Percentiles rank a stretch among this genome's conserved stretches.
These are phyloP conservation scores for Copidosoma aretas DNA, from an alignment of 2,888 invertebrate species.

Conservation along the genomic window DNA sequence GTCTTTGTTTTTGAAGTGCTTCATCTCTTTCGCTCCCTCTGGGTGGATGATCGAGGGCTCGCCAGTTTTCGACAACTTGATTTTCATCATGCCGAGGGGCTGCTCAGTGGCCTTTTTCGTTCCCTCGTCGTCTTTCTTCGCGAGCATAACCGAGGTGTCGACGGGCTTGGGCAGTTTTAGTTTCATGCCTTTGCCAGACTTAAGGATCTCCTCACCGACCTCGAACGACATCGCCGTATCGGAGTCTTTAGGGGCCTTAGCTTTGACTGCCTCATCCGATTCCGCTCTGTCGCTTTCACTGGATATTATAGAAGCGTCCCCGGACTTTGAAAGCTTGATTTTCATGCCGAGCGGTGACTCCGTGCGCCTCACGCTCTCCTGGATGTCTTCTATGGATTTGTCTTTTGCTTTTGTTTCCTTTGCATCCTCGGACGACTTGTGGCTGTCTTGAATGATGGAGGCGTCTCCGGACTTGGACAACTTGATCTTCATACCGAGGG, in stretches of 20 bases:
- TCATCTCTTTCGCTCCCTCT: slow-evolving; percentile 36
- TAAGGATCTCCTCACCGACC: background rate
- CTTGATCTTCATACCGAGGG: slow-evolving; percentile 40
- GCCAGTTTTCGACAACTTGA: slow-evolving; percentile 58
- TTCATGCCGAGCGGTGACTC: slow-evolving; percentile 30
- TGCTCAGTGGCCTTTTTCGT: slow-evolving; percentile 50
- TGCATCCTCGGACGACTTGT: background rate
- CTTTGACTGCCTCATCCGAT: slow-evolving; percentile 36
- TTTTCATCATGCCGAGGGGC: slow-evolving; percentile 60
- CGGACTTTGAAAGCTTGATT: slow-evolving; percentile 35
- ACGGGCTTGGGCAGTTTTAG: slow-evolving; percentile 57
- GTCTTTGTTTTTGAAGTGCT: slow-evolving; percentile 34
- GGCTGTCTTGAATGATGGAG: slow-evolving; percentile 46
- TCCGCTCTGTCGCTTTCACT: slow-evolving; percentile 44
- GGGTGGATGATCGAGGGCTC: slow-evolving; percentile 53
- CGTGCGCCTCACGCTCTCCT: background rate
- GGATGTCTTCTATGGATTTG: background rate
- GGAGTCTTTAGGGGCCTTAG: background rate
- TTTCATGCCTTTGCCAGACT: slow-evolving; percentile 51
- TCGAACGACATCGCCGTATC: slow-evolving; percentile 18
- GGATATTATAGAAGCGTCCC: slow-evolving; percentile 54
- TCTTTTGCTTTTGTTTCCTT: background rate
- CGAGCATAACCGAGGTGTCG: slow-evolving; percentile 52
- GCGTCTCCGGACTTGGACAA: slow-evolving; percentile 48
- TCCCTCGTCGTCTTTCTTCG: slow-evolving; percentile 15